Evolutionary conservation across 37 sponge, comb jelly and placozoan species (phyloP).

Genomic region (Chondrilla cf. caribensis): DNA sequence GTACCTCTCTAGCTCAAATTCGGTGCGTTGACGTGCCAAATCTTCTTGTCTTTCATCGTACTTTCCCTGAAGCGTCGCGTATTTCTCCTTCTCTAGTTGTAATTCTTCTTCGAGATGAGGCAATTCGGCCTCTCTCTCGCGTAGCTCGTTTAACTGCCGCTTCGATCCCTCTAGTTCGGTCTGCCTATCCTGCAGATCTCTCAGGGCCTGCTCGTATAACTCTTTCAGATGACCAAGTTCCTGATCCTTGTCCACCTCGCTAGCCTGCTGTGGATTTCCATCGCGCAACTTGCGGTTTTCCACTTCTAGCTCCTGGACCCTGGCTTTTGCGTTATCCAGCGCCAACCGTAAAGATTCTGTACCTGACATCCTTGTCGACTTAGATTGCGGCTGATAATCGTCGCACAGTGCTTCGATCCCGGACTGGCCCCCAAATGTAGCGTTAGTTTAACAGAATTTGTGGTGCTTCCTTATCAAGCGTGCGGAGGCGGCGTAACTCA

Average conservation of each 20-base stretch:
- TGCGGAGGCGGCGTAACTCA: no score
- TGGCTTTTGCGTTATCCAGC: background rate
- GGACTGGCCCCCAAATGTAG: constrained; percentile 21
- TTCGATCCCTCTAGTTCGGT: no score
- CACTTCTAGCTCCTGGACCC: background rate
- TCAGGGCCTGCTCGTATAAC: background rate
- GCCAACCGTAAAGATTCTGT: background rate
- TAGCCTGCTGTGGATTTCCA: background rate
- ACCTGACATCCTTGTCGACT: background rate
- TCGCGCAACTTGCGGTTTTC: background rate
- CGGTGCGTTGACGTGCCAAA: background rate
- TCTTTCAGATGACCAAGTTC: background rate
- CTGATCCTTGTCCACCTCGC: background rate
- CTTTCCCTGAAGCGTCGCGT: background rate
- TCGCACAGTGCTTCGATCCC: background rate
- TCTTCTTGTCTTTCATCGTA: background rate
- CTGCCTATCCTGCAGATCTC: background rate
- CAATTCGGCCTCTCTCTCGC: background rate
- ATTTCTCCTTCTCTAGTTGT: background rate
- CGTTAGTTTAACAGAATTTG: background rate
- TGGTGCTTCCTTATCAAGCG: no score
- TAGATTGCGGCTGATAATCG: background rate
- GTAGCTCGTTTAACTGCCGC: background rate
- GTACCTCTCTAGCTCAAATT: background rate
- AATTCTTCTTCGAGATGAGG: background rate